Conservation (phyloP, 2,888 invertebrate genomes). For the Sthenelais limicola region DNA sequence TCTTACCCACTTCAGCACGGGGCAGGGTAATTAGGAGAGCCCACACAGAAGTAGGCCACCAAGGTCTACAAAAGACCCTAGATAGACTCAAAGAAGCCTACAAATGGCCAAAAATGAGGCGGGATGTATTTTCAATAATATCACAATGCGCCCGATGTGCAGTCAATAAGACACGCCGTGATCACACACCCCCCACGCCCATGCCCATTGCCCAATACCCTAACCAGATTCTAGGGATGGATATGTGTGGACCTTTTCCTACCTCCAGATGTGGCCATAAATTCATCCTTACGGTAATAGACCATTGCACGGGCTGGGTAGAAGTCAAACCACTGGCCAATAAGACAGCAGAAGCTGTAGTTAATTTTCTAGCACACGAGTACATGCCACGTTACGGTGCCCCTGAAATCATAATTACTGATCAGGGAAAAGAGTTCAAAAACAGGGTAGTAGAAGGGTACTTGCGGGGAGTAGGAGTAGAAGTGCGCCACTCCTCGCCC, state of each 20-base stretch:
- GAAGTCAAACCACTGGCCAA: background rate
- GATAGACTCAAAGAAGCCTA: background rate
- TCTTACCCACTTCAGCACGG: background rate
- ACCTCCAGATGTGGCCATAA: background rate
- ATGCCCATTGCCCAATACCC: background rate
- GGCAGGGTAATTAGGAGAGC: background rate
- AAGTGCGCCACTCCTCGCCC: background rate
- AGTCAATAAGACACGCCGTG: background rate
- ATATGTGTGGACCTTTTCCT: conserved; percentile 5
- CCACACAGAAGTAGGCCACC: conserved; percentile 5
- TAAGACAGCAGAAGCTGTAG: background rate
- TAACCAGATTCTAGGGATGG: conserved; percentile 2
- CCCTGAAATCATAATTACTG: background rate
- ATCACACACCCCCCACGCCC: background rate
- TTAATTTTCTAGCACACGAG: background rate
- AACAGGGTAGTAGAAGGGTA: background rate
- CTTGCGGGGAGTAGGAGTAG: background rate
- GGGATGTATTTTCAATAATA: background rate
- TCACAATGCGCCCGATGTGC: background rate
- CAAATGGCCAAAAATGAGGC: conserved; percentile 20
- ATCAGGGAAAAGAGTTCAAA: conserved; percentile 7
- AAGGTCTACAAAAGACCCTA: background rate
- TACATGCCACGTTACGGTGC: background rate
- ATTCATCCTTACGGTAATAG: conserved; percentile 7
- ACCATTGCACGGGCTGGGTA: conserved; percentile 20